Evolutionary conservation across 2,113 vertebrate genomes (phyloP), one percentile per base, ranked within the genome.

Genomic region (Calyptomena viridis): DNA sequence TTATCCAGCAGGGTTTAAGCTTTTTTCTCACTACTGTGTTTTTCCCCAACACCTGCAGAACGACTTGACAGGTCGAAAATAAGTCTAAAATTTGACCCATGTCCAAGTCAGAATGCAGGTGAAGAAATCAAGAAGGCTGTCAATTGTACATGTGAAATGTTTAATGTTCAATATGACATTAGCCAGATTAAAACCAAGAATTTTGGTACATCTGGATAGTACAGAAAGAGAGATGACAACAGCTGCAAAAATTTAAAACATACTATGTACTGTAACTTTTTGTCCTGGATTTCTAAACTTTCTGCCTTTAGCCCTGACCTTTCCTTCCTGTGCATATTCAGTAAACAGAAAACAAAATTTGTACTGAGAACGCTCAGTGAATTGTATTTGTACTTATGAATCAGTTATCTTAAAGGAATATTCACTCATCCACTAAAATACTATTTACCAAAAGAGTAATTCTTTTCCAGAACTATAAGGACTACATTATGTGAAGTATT

Each of bases 91-190:
- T 66, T 62, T 84, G 90, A 93, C 14, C 13, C 37, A 46, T 9
- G 12, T 81, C 56, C 76, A 92, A 89, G 21, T 62, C 69, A 87
- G 80, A 90, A 91, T 28, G 33, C 49, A 85, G 68, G 60, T 94
- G 94, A 97, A 94, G 83, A 95, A 95, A 86, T 58, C 56, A 95
- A 88, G 89, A 81, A 13, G 59, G 23, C 40, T 47, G 83, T 71
- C 64, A 83, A 1, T 5, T 60, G 9, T 66, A 12, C 35, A 11
- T 79, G 12, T 84, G 87, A 90, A 78, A 72, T 87, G 37, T 78
- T 92, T 91, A 40, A 31, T 17, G 27, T 62, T 60, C 31, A 84
- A 35, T 50, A 47, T 84, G 77, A 96, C 42, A 81, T 64, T 89
- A 95, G 9, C 52, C 93, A 92, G 87, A 93, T 31, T 79, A 82